Conservation (phyloP, 1,140 invertebrate genomes). For the Drosophila albomicans region DNA sequence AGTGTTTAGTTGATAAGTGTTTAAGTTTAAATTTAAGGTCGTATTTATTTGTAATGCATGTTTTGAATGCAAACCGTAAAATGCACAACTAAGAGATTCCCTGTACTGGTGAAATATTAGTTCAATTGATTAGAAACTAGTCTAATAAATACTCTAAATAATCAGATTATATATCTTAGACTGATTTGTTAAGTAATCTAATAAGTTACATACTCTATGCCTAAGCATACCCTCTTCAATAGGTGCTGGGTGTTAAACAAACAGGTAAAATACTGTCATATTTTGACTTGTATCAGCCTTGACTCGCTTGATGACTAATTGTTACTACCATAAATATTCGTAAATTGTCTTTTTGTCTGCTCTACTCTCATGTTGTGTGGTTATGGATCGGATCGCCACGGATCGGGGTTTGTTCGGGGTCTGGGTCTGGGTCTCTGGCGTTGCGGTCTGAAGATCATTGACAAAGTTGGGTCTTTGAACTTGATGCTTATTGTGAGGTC, state of each 20-base stretch:
- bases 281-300: slow-evolving; percentile 15
- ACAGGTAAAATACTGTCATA: neutral
- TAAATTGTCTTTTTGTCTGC: slow-evolving; percentile 21
- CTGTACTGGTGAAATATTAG: too few species aligned
- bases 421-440: neutral
- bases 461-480: slow-evolving; percentile 36
- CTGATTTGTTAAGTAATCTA: too few species aligned
- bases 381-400: neutral
- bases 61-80: too few species aligned
- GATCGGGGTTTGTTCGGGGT: neutral
- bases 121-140: too few species aligned
- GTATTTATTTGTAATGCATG: too few species aligned
- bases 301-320: slow-evolving; percentile 25
- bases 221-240: neutral
- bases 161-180: too few species aligned
- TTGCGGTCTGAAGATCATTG: slow-evolving; percentile 34
- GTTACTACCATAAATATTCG: slow-evolving; percentile 27
- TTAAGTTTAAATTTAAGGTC: too few species aligned
- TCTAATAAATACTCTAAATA: too few species aligned
- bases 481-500: slow-evolving; percentile 4
- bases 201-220: too few species aligned
- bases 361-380: slow-evolving; percentile 1
- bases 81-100: too few species aligned
- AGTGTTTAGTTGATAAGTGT: too few species aligned
- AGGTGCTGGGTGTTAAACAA: neutral